phyloP scores from a whole-genome alignment of 2,113 vertebrate genomes.

The Sturnus vulgaris region DNA sequence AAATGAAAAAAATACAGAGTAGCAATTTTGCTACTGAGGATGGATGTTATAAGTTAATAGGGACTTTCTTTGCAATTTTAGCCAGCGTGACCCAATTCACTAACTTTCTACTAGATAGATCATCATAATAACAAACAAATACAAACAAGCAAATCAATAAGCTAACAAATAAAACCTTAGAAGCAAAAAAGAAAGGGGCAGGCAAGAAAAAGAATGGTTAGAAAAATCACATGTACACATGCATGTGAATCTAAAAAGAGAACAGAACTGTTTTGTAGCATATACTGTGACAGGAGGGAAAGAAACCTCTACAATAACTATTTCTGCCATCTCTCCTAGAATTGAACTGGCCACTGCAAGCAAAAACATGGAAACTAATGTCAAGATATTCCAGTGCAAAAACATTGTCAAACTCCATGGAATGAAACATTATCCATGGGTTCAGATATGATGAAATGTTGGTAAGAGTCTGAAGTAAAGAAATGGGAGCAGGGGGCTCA shows the following conservation, averaged over 20 bases:
- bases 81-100: neutral
- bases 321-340: neutral
- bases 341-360: neutral
- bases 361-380: rapidly evolving
- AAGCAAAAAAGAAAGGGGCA: neutral
- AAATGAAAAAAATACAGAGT: neutral
- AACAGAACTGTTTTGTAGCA: neutral
- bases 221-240: neutral
- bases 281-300: neutral
- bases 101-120: neutral
- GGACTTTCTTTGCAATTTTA: neutral
- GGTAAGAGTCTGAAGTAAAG: neutral
- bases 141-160: neutral
- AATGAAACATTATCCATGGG: neutral
- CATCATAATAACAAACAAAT: neutral
- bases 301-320: neutral
- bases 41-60: neutral
- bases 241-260: neutral
- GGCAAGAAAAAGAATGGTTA: neutral
- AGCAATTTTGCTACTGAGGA: neutral
- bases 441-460: neutral
- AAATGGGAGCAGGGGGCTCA: neutral
- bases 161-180: neutral
- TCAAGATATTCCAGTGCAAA: neutral
- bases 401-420: neutral